A percentile compares a stretch with the other conserved stretches of the same genome.
These are phyloP conservation scores for Drosophila sturtevanti DNA, from an alignment of 1,140 invertebrate genomes.

Conservation along the genomic window DNA sequence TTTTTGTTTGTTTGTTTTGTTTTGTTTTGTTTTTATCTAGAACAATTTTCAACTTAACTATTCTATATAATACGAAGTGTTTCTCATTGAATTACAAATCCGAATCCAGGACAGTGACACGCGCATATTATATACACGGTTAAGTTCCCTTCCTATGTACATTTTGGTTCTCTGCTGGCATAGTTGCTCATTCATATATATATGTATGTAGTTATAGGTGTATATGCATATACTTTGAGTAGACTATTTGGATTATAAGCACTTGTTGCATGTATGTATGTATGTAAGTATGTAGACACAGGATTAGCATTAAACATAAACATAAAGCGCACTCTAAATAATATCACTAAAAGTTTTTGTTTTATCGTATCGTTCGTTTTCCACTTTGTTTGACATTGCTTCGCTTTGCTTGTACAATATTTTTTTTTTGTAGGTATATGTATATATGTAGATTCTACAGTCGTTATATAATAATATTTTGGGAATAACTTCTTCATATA, in stretches of 20 bases:
- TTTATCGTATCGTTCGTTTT: slow-evolving; percentile 27
- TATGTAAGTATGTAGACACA: slow-evolving; percentile 5
- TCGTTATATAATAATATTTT: slow-evolving; percentile 3
- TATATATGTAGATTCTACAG: not conserved
- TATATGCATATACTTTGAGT: slow-evolving; percentile 44
- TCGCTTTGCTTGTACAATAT: slow-evolving; percentile 5
- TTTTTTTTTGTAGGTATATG: not conserved
- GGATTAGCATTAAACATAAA: slow-evolving; percentile 46
- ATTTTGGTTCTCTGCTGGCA: slow-evolving; percentile 4
- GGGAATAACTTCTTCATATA: slow-evolving; percentile 2
- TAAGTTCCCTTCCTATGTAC: not conserved
- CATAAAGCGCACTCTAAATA: slow-evolving; percentile 77
- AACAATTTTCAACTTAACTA: slow-evolving; percentile 1
- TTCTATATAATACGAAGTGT: not conserved
- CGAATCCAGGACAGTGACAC: not conserved
- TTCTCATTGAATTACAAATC: not conserved
- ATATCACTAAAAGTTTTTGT: slow-evolving; percentile 77
- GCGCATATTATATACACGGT: not conserved
- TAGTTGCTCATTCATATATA: not conserved
- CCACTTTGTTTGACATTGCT: slow-evolving; percentile 35
- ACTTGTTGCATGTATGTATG: slow-evolving; percentile 26
- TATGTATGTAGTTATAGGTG: slow-evolving; percentile 5
- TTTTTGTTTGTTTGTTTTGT: not conserved
- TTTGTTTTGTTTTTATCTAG: not conserved
- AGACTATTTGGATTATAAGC: slow-evolving; percentile 53